Conservation (phyloP, 2,113 vertebrate genomes). For the Mormyrus lacerda region DNA sequence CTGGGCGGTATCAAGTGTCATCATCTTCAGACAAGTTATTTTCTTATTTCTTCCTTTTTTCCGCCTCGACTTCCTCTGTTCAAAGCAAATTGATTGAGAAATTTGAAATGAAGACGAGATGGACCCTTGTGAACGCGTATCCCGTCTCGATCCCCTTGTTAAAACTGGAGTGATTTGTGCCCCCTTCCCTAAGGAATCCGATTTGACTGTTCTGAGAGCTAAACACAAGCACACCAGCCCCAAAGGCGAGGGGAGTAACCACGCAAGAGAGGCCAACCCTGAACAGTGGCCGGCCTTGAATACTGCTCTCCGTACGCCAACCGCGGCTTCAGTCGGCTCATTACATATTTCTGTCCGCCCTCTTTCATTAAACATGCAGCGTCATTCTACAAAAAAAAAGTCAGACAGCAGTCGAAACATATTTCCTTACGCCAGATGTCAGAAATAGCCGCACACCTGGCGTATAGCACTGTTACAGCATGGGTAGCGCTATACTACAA, state of each 20-base stretch:
- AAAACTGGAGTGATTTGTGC: slow-evolving; percentile 72
- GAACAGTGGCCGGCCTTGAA: slow-evolving; percentile 51
- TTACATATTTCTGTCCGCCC: slow-evolving; percentile 28
- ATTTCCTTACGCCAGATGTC: slow-evolving; percentile 1
- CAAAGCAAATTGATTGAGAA: slow-evolving; percentile 37
- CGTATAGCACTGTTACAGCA: neutral
- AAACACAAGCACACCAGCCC: slow-evolving; percentile 73
- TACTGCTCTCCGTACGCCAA: slow-evolving; percentile 37
- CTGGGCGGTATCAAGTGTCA: slow-evolving; percentile 76
- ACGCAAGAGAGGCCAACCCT: slow-evolving; percentile 46
- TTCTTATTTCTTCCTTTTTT: slow-evolving; percentile 38
- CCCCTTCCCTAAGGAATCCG: slow-evolving; percentile 73
- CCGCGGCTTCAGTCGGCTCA: slow-evolving; percentile 34
- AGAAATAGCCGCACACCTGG: slow-evolving; percentile 20
- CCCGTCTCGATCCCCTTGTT: slow-evolving; percentile 53
- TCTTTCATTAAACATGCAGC: slow-evolving; percentile 18
- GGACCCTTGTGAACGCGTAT: slow-evolving; percentile 51
- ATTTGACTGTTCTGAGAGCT: slow-evolving; percentile 69
- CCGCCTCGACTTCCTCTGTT: slow-evolving; percentile 53
- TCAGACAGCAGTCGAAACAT: neutral
- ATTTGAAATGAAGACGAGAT: slow-evolving; percentile 39
- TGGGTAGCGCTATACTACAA: neutral
- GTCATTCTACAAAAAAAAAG: slow-evolving; percentile 10
- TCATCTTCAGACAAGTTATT: slow-evolving; percentile 72
- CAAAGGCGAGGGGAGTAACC: slow-evolving; percentile 63